A percentile compares a stretch with the other conserved stretches of the same genome.
Conservation (phyloP, 1,140 invertebrate genomes). For the Cylas formicarius region DNA sequence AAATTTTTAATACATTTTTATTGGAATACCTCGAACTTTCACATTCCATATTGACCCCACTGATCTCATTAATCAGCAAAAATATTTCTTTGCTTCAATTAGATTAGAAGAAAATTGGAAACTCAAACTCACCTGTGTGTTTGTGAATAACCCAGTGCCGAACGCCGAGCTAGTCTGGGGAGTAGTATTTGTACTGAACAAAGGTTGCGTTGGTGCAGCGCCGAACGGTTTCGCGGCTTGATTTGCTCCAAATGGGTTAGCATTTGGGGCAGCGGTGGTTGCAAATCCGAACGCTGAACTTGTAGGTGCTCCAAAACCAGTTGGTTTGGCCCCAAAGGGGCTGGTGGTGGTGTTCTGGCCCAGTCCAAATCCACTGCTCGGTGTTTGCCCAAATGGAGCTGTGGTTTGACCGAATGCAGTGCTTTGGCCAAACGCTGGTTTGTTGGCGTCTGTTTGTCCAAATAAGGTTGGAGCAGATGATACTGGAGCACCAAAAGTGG, state of each 20-base stretch:
- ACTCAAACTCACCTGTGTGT: conserved; percentile 26
- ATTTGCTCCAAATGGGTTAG: conserved; percentile 28
- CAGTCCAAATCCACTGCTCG: conserved; percentile 28
- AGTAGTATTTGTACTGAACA: conserved; percentile 46
- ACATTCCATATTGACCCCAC: too few species aligned
- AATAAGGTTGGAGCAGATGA: conserved; percentile 44
- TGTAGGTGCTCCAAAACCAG: conserved; percentile 38
- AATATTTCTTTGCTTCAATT: too few species aligned
- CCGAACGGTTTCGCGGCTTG: conserved; percentile 40
- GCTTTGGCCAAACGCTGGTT: conserved; percentile 33
- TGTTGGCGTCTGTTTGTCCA: conserved; percentile 41
- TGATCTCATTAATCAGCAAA: too few species aligned
- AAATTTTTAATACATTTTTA: too few species aligned
- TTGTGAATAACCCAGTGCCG: conserved; percentile 24
- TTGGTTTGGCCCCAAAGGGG: conserved; percentile 23
- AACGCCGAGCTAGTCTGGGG: conserved; percentile 37
- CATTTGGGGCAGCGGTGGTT: conserved; percentile 26
- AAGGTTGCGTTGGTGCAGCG: conserved; percentile 32
- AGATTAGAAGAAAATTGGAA: too few species aligned
- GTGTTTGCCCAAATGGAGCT: conserved; percentile 39
- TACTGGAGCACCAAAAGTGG: conserved; percentile 29
- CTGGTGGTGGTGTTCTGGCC: conserved; percentile 15
- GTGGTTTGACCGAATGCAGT: conserved; percentile 37
- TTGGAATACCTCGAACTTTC: too few species aligned
- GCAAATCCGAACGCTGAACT: conserved; percentile 36